These are phyloP conservation scores for Cheumatopsyche charites DNA, from an alignment of 1,140 invertebrate species.

Conservation along the genomic window DNA sequence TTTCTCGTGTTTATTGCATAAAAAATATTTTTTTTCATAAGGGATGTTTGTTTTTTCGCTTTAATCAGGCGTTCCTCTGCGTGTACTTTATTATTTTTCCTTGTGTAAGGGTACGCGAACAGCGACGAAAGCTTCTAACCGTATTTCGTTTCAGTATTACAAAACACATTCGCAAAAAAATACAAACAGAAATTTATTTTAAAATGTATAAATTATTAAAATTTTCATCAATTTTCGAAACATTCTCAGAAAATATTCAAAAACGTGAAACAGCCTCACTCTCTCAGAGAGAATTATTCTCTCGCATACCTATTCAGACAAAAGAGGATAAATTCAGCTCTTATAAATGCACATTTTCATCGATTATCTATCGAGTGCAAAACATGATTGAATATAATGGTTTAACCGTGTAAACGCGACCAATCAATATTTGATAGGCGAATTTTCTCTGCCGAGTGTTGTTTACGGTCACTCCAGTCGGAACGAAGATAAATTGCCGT, in stretches of 20 bases:
- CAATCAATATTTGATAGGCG: conserved; percentile 29
- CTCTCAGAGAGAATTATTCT: no score
- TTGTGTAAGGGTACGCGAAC: not conserved
- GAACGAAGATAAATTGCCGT: conserved; percentile 41
- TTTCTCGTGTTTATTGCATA: conserved; percentile 17
- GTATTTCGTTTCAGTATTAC: not conserved
- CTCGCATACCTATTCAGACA: no score
- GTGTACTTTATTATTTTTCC: conserved; percentile 15
- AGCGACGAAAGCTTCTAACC: not conserved
- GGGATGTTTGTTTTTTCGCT: conserved; percentile 19
- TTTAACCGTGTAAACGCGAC: not conserved
- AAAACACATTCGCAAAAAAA: no score
- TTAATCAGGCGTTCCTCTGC: conserved; percentile 9
- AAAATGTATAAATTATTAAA: no score
- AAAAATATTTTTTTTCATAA: conserved; percentile 5
- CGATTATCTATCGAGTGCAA: no score
- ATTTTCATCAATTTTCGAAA: no score
- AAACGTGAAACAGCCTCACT: no score
- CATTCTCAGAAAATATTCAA: no score
- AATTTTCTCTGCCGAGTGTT: conserved; percentile 14
- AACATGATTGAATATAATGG: not conserved
- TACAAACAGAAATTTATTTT: no score
- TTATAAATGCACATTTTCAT: no score
- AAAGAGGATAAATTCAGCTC: no score
- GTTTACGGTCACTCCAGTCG: not conserved